These are phyloP conservation scores for Danio aesculapii DNA, from an alignment of 2,797 vertebrate species.

Conservation along the genomic window DNA sequence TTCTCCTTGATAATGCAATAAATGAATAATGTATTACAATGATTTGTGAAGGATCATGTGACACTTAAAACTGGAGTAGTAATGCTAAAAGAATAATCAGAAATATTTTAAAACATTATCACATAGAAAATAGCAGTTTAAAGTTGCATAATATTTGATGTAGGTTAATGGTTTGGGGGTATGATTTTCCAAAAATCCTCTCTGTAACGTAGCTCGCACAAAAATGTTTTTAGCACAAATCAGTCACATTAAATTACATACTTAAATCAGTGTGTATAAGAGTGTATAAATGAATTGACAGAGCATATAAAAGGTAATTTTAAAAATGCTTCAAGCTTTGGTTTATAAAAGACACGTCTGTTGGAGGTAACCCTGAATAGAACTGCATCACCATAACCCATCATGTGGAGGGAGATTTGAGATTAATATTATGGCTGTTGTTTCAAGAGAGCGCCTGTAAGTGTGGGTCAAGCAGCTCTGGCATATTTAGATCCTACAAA, in stretches of 20 bases:
- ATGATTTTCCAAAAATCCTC: no score
- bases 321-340: background rate
- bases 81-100: no score
- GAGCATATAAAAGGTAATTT: background rate
- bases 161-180: no score
- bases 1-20: background rate
- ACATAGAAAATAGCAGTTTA: no score
- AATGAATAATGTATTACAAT: no score
- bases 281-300: background rate
- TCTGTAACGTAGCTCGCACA: no score
- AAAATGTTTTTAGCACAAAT: background rate
- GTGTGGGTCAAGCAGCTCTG: background rate
- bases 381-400: background rate
- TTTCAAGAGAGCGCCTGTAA: background rate
- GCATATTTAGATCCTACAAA: slow-evolving; percentile 8
- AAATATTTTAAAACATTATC: no score
- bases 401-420: slow-evolving; percentile 7
- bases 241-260: background rate
- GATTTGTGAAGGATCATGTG: no score
- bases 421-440: slow-evolving; percentile 1
- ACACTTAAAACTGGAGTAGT: no score
- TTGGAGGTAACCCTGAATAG: background rate
- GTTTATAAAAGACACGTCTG: background rate
- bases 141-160: no score
- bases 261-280: background rate